Evolutionary conservation across 1,140 invertebrate species (phyloP), one percentile per base, ranked within the genome.

Genomic region (Drosophila cardini): DNA sequence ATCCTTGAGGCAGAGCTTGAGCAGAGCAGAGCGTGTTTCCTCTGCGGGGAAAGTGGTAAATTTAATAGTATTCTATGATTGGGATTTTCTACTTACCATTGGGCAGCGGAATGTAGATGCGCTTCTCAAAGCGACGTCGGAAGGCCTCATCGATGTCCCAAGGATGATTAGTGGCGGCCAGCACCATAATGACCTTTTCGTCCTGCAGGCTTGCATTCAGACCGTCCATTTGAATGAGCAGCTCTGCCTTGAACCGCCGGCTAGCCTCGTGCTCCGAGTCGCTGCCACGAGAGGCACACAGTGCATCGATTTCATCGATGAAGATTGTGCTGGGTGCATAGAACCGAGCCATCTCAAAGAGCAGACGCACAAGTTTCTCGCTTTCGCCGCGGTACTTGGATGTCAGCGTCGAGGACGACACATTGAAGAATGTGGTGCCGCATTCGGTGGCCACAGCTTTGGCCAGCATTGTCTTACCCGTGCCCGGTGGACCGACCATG

Each of bases 241-340:
- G 93, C 65, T 99, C 99, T 0, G 98, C 99, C 93, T 99, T 99
- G n/a, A 99, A 98, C 78, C 99, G 93, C 50, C 99, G 93, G 57
- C 98, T 98, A n/a, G 99, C 98, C 93, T 99, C 99, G 92, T 99
- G 98, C 92, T 99, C 99, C 0, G 97, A 98, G 84, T 99, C 98
- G 0, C 96, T 97, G 13, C 98, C 98, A 90, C 99, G 93, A 80
- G 97, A 95, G 0, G 98, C 98, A 92, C 98, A 99, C 34, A 99
- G 93, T 0, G 98, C 99, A 93, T 99, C 99, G 74, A 99, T 99
- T 94, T 99, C 99, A 92, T 99, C 99, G 56, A 99, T 98, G 91
- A 99, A 99, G 89, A 99, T 99, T n/a, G 98, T 99, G 81, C 98
- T 98, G 1, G 99, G 99, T 15, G 99, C 98, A 94, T 99, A 98